Percentiles rank a stretch among this genome's conserved stretches.
Conservation (phyloP, 2,797 vertebrate genomes). For the Crypturellus tataupa region DNA sequence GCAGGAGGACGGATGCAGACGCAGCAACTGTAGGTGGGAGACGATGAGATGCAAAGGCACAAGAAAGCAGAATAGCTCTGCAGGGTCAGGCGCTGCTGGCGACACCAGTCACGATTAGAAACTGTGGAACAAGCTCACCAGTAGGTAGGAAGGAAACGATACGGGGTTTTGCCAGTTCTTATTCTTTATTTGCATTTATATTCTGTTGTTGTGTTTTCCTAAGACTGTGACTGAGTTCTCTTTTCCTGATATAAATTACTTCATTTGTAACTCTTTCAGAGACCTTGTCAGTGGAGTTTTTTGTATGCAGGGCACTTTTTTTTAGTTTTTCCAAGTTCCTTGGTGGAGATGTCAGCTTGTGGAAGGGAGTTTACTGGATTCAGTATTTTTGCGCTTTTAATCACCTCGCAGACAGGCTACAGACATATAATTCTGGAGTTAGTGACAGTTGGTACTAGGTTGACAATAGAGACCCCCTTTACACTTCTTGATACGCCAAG, state of each 20-base stretch:
- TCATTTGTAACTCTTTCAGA: not conserved
- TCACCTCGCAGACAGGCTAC: not conserved
- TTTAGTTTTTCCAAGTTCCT: not conserved
- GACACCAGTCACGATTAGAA: not conserved
- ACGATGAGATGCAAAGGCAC: not conserved
- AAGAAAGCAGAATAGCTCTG: not conserved
- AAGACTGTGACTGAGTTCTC: not conserved
- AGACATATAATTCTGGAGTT: not conserved
- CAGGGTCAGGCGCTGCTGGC: not conserved
- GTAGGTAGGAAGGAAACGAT: constrained; percentile 13
- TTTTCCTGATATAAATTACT: not conserved
- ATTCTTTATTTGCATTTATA: not conserved
- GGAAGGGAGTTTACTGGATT: not conserved
- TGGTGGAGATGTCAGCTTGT: not conserved
- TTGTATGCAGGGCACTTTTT: not conserved
- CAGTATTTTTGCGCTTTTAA: not conserved
- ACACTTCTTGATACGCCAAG: not conserved
- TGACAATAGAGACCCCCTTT: not conserved
- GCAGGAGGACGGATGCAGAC: not conserved
- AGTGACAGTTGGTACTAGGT: not conserved
- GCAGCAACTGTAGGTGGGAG: accelerated
- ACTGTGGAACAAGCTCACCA: not conserved
- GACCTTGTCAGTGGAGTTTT: not conserved
- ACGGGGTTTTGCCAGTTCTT: not conserved
- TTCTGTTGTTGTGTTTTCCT: not conserved